Evolutionary conservation across 2,113 vertebrate genomes (phyloP), one percentile per base, ranked within the genome.

Genomic region (Caloenas nicobarica): DNA sequence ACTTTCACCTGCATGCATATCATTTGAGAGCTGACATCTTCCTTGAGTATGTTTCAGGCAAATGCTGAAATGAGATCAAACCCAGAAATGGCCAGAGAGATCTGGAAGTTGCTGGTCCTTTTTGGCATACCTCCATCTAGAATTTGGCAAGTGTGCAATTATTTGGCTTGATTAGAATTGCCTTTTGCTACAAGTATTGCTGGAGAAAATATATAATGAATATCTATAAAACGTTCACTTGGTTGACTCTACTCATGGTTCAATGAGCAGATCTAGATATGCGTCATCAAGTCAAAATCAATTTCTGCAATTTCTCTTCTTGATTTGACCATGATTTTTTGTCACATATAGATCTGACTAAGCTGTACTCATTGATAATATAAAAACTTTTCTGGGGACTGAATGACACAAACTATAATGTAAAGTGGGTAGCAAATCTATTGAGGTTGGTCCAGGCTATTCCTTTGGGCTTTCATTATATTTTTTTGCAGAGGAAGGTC

Each of bases 111-210:
- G 42, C 50, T 38, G 60, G 19, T 72, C 33, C 44, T 58, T 70
- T 56, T 40, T 38, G n/a, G 10, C 15, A 2, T 53, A 8, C 7
- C 22, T 78, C 31, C 28, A 22, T 34, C 13, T 26, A n/a, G 23
- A 50, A 31, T 24, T 34, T 69, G 33, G 8, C 10, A n/a, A 36
- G 12, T 1, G 50, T 31, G 29, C 44, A 5, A 3, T 31, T 40
- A 11, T n/a, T 80, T 46, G 40, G 9, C 54, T 73, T 26, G 4
- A 1, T 78, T 78, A 60, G 23, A 60, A 40, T 28, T 0, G 0
- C 16, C 40, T 82, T 76, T 61, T 76, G 26, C 42, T 60, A 13
- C 16, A 64, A 61, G 19, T 48, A 33, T 11, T 60, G n/a, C 28
- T 88, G 65, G 26, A 77, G 62, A 44, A 69, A 72, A 61, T 48